Percentiles rank a stretch among this genome's conserved stretches.
phyloP scores from a whole-genome alignment of 2,113 vertebrate species.

The Poeciliopsis prolifica region DNA sequence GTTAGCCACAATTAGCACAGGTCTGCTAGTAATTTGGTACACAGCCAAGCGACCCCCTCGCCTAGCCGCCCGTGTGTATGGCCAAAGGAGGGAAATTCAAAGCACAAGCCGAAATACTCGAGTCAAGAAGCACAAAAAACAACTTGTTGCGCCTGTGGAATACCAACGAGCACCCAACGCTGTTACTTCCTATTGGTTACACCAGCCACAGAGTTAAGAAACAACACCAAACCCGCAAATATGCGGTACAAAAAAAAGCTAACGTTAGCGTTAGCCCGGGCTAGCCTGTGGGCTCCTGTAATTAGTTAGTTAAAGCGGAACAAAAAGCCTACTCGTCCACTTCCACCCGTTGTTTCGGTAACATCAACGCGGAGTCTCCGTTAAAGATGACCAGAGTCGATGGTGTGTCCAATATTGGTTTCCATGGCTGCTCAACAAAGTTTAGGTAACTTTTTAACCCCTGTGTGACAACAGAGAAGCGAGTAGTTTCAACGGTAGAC shows the following conservation, averaged over 20 bases:
- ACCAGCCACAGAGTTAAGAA: not conserved
- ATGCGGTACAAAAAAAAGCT: slow-evolving; percentile 40
- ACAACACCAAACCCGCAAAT: slow-evolving; percentile 17
- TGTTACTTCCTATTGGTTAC: not conserved
- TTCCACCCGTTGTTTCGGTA: slow-evolving; percentile 38
- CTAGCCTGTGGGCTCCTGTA: slow-evolving; percentile 39
- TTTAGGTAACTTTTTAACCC: slow-evolving; percentile 61
- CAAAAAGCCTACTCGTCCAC: slow-evolving; percentile 2
- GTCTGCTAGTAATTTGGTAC: slow-evolving; percentile 62
- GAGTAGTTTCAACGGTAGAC: not conserved
- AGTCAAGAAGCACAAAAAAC: slow-evolving; percentile 25
- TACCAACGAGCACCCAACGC: not conserved
- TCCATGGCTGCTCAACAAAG: slow-evolving; percentile 52
- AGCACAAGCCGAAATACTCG: slow-evolving; percentile 43
- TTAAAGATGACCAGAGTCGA: slow-evolving; percentile 13
- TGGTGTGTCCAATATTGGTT: slow-evolving; percentile 34
- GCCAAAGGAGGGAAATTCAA: slow-evolving; percentile 84
- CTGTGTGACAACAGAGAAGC: slow-evolving; percentile 39
- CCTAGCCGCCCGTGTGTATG: slow-evolving; percentile 44
- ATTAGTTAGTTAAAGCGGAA: slow-evolving; percentile 28
- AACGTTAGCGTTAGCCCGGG: slow-evolving; percentile 65
- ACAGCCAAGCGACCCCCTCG: slow-evolving; percentile 38
- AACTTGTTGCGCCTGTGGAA: slow-evolving; percentile 17
- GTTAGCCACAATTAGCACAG: slow-evolving; percentile 68
- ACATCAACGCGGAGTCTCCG: slow-evolving; percentile 12